Evolutionary conservation across 2,113 vertebrate genomes (phyloP), one percentile per base, ranked within the genome.

Genomic region (Isurus oxyrinchus): DNA sequence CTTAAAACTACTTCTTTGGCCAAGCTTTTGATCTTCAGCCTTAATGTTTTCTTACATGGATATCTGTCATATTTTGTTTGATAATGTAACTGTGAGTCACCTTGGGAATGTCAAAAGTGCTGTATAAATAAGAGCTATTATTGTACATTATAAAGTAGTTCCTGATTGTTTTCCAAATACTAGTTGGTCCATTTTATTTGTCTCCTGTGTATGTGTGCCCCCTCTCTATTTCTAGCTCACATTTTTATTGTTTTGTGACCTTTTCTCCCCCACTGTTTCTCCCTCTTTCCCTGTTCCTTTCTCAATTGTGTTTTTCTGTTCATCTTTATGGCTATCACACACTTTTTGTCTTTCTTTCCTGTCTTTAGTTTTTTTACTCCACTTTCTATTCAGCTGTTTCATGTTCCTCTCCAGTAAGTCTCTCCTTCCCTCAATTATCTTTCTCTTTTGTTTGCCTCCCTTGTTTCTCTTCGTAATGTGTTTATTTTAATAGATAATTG

Each of bases 351-450:
- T 59, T 59, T 59, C 8, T 90, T 27, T 57, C 13, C 87, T 40
- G 35, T 40, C 87, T 55, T 55, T 25, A 0, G 27, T 13, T 59
- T 10, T 59, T 53, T 55, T 61, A 13, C 35, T 66, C 57, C 66
- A 2, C 49, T 14, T 23, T 44, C n/a, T 53, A 44, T 49, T 69
- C 6, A 69, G 27, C n/a, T 84, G 23, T 63, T 96, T 1, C 0
- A 2, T 96, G 63, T 97, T 96, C 11, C 96, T 35, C 97, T 96
- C 23, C 87, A 69, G 23, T 94, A 96, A 35, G 21, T 97, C 53
- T 96, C 76, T 96, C 96, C 53, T 97, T 96, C 67, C 97, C 49
- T 97, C 88, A 69, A 81, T 81, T 53, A 69, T 66, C 63, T 91
- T 13, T 55, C 96, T 96, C 96, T 87, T 55, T 35, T 63, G 59